Base-by-base conservation (phyloP, 2,888 invertebrate genomes). In the Epirrhoe tristata region DNA sequence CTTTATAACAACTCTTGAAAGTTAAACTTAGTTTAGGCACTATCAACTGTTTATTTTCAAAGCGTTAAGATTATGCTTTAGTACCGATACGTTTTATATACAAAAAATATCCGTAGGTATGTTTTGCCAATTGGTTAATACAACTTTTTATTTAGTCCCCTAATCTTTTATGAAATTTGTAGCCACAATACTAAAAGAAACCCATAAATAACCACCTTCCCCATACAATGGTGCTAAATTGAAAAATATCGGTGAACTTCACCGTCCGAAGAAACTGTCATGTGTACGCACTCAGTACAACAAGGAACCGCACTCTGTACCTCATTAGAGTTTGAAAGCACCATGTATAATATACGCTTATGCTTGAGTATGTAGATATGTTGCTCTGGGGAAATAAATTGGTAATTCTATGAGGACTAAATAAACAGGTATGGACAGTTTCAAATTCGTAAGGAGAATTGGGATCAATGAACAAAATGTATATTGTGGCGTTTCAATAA, bases 251-350 rank as follows among this genome's bases (percentile, higher is more conserved):
- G 69, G 69, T 63, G 50, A 76, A 76, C 68, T 77, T 76, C 59
- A 62, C 69, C 70, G 67, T 67, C 71, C 65, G 59, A 66, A 58
- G 69, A 65, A 68, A 70, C 69, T 73, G 76, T 75, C 75, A 74
- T 72, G 70, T 72, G 70, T 73, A 78, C 79, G 77, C 82, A 77
- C 77, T 79, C 73, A 74, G 71, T 54, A 60, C 66, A 58, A 82
- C 82, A 82, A 76, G 83, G 76, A 83, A 83, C 76, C 69, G 81
- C 83, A 83, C 83, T 83, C 80, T 69, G 71, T 56, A 70, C 71
- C 81, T 82, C 82, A 82, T 83, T 81, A 81, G 74, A 74, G 76
- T 81, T 83, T 81, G 82, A 82, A 77, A 83, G 80, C 77, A 74
- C 57, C 66, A 14, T 77, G 77, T 76, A 73, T 54, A 53, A 43